phyloP scores from a whole-genome alignment of 2,113 vertebrate genomes.

The Chunga burmeisteri region DNA sequence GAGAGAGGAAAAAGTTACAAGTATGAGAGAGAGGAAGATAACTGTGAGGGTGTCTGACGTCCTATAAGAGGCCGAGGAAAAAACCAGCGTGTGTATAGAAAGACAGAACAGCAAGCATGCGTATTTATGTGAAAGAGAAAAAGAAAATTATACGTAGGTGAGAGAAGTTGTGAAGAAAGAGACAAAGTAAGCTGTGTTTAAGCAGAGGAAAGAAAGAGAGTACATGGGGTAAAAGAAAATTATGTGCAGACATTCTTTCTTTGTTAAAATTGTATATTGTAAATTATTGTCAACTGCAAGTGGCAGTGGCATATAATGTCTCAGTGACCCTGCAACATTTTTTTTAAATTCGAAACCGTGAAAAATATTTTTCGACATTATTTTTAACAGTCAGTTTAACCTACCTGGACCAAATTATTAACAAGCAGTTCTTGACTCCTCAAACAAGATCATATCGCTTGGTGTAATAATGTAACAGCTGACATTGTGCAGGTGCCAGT shows the following conservation, averaged over 20 bases:
- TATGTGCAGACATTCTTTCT: not conserved
- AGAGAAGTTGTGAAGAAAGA: not conserved
- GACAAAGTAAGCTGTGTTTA: not conserved
- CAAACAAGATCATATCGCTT: not conserved
- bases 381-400: not conserved
- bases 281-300: not conserved
- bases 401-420: not conserved
- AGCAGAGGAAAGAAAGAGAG: not conserved
- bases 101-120: not conserved
- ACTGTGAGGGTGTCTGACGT: not conserved
- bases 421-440: not conserved
- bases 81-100: fast-evolving
- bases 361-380: not conserved
- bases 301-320: not conserved
- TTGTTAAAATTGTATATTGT: not conserved
- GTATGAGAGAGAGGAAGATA: not conserved
- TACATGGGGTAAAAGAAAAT: not conserved
- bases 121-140: not conserved
- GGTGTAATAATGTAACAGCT: not conserved
- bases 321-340: not conserved
- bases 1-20: not conserved
- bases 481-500: not conserved
- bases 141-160: not conserved
- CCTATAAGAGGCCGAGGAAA: not conserved
- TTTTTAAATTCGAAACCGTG: not conserved